These are phyloP conservation scores for Muscicapa comitata DNA, from an alignment of 2,797 vertebrate species.

Conservation along the genomic window DNA sequence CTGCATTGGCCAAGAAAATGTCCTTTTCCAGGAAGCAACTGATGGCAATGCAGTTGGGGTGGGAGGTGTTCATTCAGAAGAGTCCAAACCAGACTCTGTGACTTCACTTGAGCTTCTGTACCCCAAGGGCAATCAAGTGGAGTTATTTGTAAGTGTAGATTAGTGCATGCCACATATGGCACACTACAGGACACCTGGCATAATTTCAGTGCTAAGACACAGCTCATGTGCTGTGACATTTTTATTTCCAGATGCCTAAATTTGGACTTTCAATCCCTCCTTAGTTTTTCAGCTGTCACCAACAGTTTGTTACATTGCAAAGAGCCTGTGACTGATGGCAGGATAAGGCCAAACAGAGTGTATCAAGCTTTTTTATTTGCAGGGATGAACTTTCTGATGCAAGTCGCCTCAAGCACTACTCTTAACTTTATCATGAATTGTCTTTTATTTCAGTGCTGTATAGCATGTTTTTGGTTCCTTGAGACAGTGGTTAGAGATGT, in stretches of 20 bases:
- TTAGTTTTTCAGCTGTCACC: neutral
- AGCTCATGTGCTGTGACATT: neutral
- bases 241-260: neutral
- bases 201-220: neutral
- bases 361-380: neutral
- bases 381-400: neutral
- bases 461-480: neutral
- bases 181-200: neutral
- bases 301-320: neutral
- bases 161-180: accelerated
- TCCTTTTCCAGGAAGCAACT: neutral
- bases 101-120: neutral
- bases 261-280: neutral
- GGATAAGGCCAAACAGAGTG: neutral
- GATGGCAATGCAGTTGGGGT: neutral
- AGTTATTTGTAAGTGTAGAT: neutral
- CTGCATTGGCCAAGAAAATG: neutral
- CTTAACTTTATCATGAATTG: neutral
- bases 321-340: neutral
- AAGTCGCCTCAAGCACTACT: neutral
- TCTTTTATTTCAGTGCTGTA: neutral
- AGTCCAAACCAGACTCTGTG: neutral
- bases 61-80: neutral
- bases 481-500: neutral
- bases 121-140: neutral